Base-by-base conservation (phyloP, 1,140 invertebrate genomes). In the Papilio aristodemus region DNA sequence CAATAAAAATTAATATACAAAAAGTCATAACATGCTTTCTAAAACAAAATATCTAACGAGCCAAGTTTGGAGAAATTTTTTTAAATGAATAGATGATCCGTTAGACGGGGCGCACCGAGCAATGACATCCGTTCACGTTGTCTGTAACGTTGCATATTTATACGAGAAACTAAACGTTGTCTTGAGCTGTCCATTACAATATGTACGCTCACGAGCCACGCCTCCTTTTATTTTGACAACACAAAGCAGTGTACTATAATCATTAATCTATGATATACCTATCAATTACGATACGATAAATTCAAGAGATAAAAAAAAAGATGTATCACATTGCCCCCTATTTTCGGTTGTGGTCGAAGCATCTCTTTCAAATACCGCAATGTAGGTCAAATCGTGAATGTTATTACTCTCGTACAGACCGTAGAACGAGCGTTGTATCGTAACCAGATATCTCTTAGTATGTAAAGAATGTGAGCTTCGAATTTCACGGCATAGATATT, bases 321-420 rank as follows among this genome's bases (percentile, higher is more conserved):
- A 66, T 25, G 39, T 66, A 66, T 66, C 59, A 39, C 41, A 50
- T 41, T 32, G 63, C 22, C n/a, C 63, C 41, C 25, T 46, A 50
- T 66, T 66, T 66, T 66, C 39, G 41, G n/a, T 72, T 80, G 73
- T 78, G 74, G 71, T 78, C 73, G 71, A 78, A 78, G 72, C 71
- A 70, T 87, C 87, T 86, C 83, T 83, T 86, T 85, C 78, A 75
- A 84, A 81, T 77, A 72, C 62, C 71, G 68, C 70, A 76, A 87
- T 85, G 79, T 86, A 70, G 81, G 86, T 81, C 84, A 82, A 75
- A 76, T 78, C 78, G 76, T 77, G 80, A 85, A 80, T 80, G 73
- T 81, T 82, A 81, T 78, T 80, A 76, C 73, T 74, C 77, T 74
- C 77, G 75, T 79, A 82, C 87, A 84, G 80, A 81, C 77, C 85